These are phyloP conservation scores for Acanthaster planci DNA, from an alignment of 35 echinoderm and acorn worm species.

Conservation along the genomic window DNA sequence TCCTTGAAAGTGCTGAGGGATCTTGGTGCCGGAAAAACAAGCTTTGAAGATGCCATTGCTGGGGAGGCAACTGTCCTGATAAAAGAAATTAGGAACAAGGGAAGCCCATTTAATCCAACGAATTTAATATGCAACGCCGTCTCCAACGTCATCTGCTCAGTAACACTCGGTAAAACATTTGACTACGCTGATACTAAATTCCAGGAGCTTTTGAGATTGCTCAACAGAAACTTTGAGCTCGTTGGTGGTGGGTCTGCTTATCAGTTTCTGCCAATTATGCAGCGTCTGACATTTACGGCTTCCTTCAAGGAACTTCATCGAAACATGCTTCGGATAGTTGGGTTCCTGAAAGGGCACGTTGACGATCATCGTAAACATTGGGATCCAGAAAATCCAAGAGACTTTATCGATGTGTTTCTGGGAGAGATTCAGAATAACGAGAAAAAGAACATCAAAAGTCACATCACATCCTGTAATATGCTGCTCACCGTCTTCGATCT, in stretches of 20 bases:
- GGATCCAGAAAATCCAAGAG: slow-evolving; percentile 48
- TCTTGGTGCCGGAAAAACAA: slow-evolving; percentile 58
- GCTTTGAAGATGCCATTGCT: slow-evolving; percentile 51
- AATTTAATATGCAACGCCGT: slow-evolving; percentile 50
- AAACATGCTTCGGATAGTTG: neutral
- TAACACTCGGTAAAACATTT: slow-evolving; percentile 60
- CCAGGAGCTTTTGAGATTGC: slow-evolving; percentile 28
- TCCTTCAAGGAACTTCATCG: neutral
- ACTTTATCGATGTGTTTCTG: slow-evolving; percentile 63
- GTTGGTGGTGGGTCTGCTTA: neutral
- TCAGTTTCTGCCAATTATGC: slow-evolving; percentile 9
- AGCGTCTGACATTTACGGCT: slow-evolving; percentile 18
- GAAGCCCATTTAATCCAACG: slow-evolving; percentile 41
- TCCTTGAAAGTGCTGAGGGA: slow-evolving; percentile 40
- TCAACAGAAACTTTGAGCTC: slow-evolving; percentile 16
- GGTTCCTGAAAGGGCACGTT: slow-evolving; percentile 39
- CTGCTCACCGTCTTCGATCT: slow-evolving; percentile 55
- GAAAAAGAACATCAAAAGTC: neutral
- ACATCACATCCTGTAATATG: slow-evolving; percentile 28
- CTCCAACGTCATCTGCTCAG: slow-evolving; percentile 67
- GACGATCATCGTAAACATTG: slow-evolving; percentile 45
- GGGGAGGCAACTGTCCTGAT: slow-evolving; percentile 44
- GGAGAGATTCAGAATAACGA: slow-evolving; percentile 40
- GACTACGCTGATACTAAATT: slow-evolving; percentile 62
- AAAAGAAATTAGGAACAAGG: neutral